These are phyloP conservation scores for Xiphophorus birchmanni DNA, from an alignment of 2,797 vertebrate species.

Conservation along the genomic window DNA sequence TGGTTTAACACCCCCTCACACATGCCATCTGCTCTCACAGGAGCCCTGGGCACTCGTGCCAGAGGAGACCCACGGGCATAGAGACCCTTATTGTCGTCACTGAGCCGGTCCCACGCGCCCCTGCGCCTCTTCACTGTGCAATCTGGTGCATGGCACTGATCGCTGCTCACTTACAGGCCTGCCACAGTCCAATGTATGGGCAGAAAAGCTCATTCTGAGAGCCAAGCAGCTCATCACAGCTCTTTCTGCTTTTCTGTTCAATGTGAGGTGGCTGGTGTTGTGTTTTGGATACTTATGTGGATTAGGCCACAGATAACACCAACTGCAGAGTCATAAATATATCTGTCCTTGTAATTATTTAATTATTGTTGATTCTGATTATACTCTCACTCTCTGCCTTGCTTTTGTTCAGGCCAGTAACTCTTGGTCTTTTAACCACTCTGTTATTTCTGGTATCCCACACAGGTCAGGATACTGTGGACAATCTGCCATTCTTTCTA, in stretches of 20 bases:
- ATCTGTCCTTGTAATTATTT: neutral
- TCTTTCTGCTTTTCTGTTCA: conserved; percentile 52
- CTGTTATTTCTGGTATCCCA: conserved; percentile 50
- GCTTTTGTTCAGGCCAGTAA: conserved; percentile 44
- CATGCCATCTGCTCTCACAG: conserved; percentile 70
- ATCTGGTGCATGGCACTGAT: conserved; percentile 84
- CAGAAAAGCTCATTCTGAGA: conserved; percentile 39
- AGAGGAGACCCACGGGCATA: conserved; percentile 62
- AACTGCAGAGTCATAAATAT: neutral
- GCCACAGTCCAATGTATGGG: conserved; percentile 40
- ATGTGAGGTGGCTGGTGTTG: conserved; percentile 39
- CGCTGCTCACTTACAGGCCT: conserved; percentile 64
- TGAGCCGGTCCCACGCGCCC: conserved; percentile 61
- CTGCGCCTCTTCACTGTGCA: conserved; percentile 75
- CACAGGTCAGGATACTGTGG: conserved; percentile 66
- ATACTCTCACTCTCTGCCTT: neutral
- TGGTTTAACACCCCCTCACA: conserved; percentile 50
- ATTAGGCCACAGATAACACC: conserved; percentile 3
- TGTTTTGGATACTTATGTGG: conserved; percentile 21
- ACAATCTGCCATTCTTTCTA: conserved; percentile 40
- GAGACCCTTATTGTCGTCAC: conserved; percentile 74
- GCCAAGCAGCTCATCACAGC: conserved; percentile 45
- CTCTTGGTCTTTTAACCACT: conserved; percentile 33
- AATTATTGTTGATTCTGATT: neutral
- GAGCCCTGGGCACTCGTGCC: conserved; percentile 64